These are phyloP conservation scores for Bradypodion ventrale DNA, from an alignment of 2,797 vertebrate species.

Conservation along the genomic window DNA sequence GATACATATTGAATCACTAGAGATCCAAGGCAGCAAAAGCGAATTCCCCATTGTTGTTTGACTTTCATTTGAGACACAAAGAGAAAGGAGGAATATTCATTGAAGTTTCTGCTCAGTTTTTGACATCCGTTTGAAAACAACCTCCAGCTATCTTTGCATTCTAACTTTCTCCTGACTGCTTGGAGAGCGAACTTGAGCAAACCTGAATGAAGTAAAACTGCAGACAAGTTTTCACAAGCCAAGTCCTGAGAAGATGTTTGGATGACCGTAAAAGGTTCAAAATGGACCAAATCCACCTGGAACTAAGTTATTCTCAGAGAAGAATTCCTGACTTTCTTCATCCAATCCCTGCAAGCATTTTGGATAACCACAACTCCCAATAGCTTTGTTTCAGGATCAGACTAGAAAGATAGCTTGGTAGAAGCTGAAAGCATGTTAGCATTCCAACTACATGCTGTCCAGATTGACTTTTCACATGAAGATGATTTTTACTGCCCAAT, in stretches of 20 bases:
- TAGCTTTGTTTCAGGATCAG: neutral
- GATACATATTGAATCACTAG: slow-evolving; percentile 27
- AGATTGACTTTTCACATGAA: too few species aligned
- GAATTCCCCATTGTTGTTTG: slow-evolving; percentile 3
- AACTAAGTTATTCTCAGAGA: neutral
- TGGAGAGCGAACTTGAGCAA: neutral
- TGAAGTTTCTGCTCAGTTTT: neutral
- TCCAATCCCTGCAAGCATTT: neutral
- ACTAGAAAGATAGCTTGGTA: too few species aligned
- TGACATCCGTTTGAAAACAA: neutral
- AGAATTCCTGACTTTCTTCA: neutral
- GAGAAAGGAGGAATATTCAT: slow-evolving; percentile 1
- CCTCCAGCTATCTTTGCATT: neutral
- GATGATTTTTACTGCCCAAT: too few species aligned
- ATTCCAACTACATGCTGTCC: too few species aligned
- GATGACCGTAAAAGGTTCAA: neutral
- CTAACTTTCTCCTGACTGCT: neutral
- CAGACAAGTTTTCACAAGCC: neutral
- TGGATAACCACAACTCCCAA: neutral
- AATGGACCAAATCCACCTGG: neutral
- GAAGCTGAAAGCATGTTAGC: too few species aligned
- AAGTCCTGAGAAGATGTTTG: neutral
- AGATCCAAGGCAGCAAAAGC: slow-evolving; percentile 28
- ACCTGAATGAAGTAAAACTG: neutral
- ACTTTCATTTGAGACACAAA: neutral